Evolutionary conservation across 2,797 vertebrate species (phyloP), one percentile per base, ranked within the genome.

Genomic region (Lutjanus argentimaculatus): DNA sequence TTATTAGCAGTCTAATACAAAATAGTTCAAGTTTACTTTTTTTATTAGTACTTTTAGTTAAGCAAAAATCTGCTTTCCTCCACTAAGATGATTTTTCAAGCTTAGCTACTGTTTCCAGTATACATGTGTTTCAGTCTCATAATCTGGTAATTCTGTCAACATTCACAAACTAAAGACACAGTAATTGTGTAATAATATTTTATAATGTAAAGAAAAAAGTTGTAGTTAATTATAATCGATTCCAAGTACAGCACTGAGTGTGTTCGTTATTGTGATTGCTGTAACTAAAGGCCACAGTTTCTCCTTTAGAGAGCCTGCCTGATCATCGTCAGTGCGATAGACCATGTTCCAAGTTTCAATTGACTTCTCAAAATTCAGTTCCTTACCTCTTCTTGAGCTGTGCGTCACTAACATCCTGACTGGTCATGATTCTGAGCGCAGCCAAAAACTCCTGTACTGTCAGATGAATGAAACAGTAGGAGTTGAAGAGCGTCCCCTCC

Each of bases 401-500:
- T 1, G 63, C 16, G 40, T 91, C 93, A 55, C 92, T 94, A 30
- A 97, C 87, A 0, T 56, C 84, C 7, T 70, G 57, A 70, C 93
- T 97, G 15, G 95, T 94, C 97, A 99, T 96, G 80, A 98, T 92
- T 79, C 95, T 88, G 56, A 99, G 89, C 0, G 97, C 97, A 9
- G 96, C 96, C 19, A 98, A 93, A 85, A 99, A 98, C 87, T 99
- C 97, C 87, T 99, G 97, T 63, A 98, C 85, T 8, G 96, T 98
- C 77, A 97, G 85, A 89, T 99, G 97, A 59, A 94, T 80, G 72
- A 99, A 99, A 73, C 96, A 90, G 43, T 95, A 97, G 57, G 95
- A 96, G 2, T 7, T 75, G 57, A 93, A 88, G 5, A 76, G 75
- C 43, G 19, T 70, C 7, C 94, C 61, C 1, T 95, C 90, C 12